Evolutionary conservation across 2,888 invertebrate genomes (phyloP).

Genomic region (Lasiommata megera): DNA sequence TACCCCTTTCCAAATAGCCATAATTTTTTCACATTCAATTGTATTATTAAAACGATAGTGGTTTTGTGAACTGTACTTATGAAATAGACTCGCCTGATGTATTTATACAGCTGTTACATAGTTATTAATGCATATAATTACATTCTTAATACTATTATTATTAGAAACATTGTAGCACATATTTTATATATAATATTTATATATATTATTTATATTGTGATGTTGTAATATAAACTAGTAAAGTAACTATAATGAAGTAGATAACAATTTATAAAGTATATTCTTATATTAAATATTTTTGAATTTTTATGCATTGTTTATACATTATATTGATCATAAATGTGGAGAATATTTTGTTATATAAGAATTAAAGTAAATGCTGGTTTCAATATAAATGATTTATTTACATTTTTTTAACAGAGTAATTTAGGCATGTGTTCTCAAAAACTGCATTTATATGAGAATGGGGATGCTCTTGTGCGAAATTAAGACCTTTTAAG

Average conservation of each 20-base stretch:
- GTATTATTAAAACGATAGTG: neutral
- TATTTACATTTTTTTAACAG: neutral
- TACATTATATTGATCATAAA: neutral
- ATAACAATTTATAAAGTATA: neutral
- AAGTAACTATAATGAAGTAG: neutral
- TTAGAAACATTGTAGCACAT: conserved; percentile 1
- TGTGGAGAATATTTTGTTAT: neutral
- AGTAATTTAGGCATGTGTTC: no score
- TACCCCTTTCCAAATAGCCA: neutral
- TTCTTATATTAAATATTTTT: conserved; percentile 9
- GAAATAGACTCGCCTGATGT: neutral
- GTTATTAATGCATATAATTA: conserved; percentile 13
- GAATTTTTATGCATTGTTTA: conserved; percentile 4
- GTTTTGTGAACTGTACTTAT: neutral
- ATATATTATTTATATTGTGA: neutral
- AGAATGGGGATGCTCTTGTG: no score
- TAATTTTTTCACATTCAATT: neutral
- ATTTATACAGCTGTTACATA: conserved; percentile 13
- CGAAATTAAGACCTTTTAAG: no score
- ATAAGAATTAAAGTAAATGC: neutral
- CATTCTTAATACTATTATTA: neutral
- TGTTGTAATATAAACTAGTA: conserved; percentile 2
- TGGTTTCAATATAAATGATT: neutral
- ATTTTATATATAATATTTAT: neutral
- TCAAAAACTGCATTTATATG: no score